Conservation (phyloP, 2,113 vertebrate genomes). For the Callionymus lyra region DNA sequence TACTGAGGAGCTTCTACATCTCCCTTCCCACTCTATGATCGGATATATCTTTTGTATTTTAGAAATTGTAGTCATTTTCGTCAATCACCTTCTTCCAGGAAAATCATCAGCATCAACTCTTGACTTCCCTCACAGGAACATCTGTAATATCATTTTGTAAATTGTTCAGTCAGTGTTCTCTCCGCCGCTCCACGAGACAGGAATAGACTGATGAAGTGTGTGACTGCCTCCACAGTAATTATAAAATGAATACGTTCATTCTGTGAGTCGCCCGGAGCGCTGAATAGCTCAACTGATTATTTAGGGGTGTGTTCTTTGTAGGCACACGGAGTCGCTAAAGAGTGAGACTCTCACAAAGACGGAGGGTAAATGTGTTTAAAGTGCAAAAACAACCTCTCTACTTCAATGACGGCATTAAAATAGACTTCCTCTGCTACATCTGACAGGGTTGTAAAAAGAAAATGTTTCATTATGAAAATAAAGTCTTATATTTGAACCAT, state of each 20-base stretch:
- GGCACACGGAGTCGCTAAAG: slow-evolving; percentile 1
- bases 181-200: slow-evolving; percentile 40
- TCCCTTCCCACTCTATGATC: no score
- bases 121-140: slow-evolving; percentile 21
- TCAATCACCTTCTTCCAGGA: neutral
- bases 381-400: no score
- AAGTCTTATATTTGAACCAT: no score
- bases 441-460: no score
- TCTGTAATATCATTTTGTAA: slow-evolving; percentile 37
- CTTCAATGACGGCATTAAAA: no score
- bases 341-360: slow-evolving; percentile 18
- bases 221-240: slow-evolving; percentile 58
- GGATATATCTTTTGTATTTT: no score
- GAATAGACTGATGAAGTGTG: slow-evolving; percentile 57
- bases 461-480: no score
- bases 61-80: no score
- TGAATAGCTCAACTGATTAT: slow-evolving; percentile 61
- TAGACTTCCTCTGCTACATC: no score
- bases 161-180: slow-evolving; percentile 31
- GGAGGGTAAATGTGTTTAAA: slow-evolving; percentile 5
- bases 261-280: slow-evolving; percentile 38
- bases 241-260: slow-evolving; percentile 58
- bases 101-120: slow-evolving; percentile 28
- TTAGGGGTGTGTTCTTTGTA: slow-evolving; percentile 35
- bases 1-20: no score